Percentiles rank a stretch among this genome's conserved stretches.
Conservation (phyloP, 2,888 invertebrate genomes). For the Lissonota sp. region DNA sequence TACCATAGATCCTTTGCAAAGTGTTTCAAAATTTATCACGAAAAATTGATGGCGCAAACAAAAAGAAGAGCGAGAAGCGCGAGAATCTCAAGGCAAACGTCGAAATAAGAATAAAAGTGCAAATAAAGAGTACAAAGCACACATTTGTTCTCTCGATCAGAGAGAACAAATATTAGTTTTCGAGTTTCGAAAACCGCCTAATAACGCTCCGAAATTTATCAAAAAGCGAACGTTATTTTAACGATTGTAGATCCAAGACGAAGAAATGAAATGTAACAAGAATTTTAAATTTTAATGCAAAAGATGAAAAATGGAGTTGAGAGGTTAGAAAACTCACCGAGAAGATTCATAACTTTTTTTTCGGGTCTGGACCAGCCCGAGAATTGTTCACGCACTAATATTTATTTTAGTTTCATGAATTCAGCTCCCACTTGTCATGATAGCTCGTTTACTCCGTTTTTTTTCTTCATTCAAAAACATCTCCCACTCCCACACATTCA, state of each 20-base stretch:
- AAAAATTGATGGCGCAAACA: neutral
- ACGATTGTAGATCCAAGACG: neutral
- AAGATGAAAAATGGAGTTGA: neutral
- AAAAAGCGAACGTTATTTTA: neutral
- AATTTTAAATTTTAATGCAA: conserved; percentile 24
- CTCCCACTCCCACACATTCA: conserved; percentile 17
- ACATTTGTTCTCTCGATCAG: neutral
- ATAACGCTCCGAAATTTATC: neutral
- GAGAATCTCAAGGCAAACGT: neutral
- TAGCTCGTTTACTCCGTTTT: neutral
- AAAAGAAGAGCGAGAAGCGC: neutral
- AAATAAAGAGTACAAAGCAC: conserved; percentile 14
- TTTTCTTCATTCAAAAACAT: neutral
- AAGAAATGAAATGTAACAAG: neutral
- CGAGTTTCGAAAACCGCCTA: neutral
- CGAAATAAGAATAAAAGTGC: neutral
- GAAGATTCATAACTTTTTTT: conserved; percentile 40
- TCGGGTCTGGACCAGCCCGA: neutral
- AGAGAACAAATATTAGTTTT: neutral
- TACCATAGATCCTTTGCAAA: neutral
- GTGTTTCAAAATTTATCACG: neutral
- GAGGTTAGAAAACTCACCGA: conserved; percentile 47
- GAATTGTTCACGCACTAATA: conserved; percentile 26
- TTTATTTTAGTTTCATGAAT: conserved; percentile 14
- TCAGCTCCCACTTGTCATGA: conserved; percentile 3